Percentiles rank a stretch among this genome's conserved stretches.
These are phyloP conservation scores for Drosophila nigritarsus DNA, from an alignment of 2,888 invertebrate species.

Conservation along the genomic window DNA sequence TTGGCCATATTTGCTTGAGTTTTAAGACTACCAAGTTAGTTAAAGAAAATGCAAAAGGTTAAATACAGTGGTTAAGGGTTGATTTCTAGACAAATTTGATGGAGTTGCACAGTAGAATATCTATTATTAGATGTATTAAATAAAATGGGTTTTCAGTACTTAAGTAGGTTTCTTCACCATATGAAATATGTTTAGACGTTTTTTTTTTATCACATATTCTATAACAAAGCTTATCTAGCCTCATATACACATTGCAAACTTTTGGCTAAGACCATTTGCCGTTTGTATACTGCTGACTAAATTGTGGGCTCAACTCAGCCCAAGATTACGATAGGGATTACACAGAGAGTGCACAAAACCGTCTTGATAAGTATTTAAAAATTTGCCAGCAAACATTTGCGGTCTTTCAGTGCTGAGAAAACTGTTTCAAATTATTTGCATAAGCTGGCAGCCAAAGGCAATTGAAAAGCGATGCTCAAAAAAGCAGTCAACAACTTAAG, in stretches of 20 bases:
- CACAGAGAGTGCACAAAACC: slow-evolving; percentile 33
- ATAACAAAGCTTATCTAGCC: background rate
- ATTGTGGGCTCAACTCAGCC: slow-evolving; percentile 54
- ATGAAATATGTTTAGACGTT: background rate
- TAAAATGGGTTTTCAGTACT: background rate
- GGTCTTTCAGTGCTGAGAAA: slow-evolving; percentile 9
- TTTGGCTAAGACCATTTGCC: slow-evolving; percentile 14
- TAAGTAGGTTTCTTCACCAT: background rate
- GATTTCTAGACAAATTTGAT: slow-evolving; percentile 1
- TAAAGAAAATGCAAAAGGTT: slow-evolving; percentile 37
- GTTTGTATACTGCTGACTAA: slow-evolving; percentile 43
- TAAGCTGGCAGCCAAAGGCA: slow-evolving; percentile 46
- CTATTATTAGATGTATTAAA: background rate
- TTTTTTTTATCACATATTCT: background rate
- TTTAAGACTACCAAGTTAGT: slow-evolving; percentile 35
- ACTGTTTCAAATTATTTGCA: slow-evolving; percentile 62
- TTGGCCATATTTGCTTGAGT: slow-evolving; percentile 32
- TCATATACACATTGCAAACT: slow-evolving; percentile 9
- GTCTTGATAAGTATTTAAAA: slow-evolving; percentile 59
- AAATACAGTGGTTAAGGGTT: slow-evolving; percentile 9
- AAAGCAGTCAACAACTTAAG: slow-evolving; percentile 41
- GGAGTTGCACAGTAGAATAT: background rate
- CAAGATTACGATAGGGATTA: slow-evolving; percentile 55
- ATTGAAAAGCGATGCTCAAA: slow-evolving; percentile 37
- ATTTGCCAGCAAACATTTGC: slow-evolving; percentile 38